Evolutionary conservation across 2,888 invertebrate species (phyloP), one percentile per base, ranked within the genome.

Genomic region (Rapana venosa): DNA sequence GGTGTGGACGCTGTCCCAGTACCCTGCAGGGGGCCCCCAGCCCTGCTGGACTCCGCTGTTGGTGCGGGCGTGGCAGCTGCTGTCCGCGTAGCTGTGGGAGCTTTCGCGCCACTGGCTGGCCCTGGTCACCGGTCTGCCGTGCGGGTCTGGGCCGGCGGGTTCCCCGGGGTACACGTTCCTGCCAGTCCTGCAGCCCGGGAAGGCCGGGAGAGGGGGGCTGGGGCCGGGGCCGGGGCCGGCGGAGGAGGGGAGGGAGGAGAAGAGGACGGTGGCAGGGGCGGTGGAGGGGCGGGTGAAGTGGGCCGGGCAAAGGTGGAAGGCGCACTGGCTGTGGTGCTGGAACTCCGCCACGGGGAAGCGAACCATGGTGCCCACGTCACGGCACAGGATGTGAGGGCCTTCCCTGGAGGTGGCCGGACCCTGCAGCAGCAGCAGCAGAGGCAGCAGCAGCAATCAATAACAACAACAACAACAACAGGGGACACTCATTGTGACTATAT

Each of bases 291-390:
- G 36, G 22, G 47, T 20, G 30, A 20, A 47, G 22, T 15, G 81
- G 36, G 81, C 15, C 32, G 79, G 15, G 81, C 36, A 83, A 35
- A 88, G 32, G 17, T 81, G 79, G 11, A 88, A 32, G 35, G 56
- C 79, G 81, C 88, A 81, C 17, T 22, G 61, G 56, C 26, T 47
- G 32, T 30, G 47, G 22, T 58, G 79, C 77, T 88, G 47, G 79
- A 79, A 5, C 81, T 83, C 81, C 26, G 81, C 26, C 11, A 6
- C 81, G 32, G 88, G 61, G 47, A 88, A 88, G 15, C 81, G 79
- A 35, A 88, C 88, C 88, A 88, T 88, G 88, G 88, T 88, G 79
- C 88, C 88, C 79, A 88, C 88, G 81, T 88, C 88, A 2, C 88
- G 88, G 61, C 8, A 88, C 32, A 58, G 15, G 47, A 47, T 79